Evolutionary conservation across 2,888 invertebrate species (phyloP).

Genomic region (Caenorhabditis sp.): DNA sequence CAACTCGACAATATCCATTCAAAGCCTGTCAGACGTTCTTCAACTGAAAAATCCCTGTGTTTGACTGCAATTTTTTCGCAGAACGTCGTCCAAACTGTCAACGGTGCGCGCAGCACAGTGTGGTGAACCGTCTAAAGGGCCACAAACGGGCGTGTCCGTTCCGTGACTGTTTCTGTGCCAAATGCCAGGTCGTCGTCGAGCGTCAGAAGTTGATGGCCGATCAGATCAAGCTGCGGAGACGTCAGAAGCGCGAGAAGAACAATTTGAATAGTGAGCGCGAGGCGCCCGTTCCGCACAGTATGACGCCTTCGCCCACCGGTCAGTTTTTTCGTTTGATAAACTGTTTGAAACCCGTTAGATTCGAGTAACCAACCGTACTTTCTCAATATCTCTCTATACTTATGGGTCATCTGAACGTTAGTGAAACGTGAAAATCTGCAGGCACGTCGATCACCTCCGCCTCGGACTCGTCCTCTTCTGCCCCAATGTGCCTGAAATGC

Average conservation of each 20-base stretch:
- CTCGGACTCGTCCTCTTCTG: neutral
- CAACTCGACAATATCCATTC: too few species aligned
- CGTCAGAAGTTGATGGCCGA: conserved; percentile 74
- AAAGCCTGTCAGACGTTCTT: too few species aligned
- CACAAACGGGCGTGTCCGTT: conserved; percentile 72
- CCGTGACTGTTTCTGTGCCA: conserved; percentile 69
- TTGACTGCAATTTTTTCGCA: too few species aligned
- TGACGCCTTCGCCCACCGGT: conserved; percentile 50
- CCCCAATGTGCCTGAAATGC: conserved; percentile 61
- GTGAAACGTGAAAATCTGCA: too few species aligned
- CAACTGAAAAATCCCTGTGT: too few species aligned
- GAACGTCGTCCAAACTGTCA: conserved; percentile 75
- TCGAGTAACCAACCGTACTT: neutral
- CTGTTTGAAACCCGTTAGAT: neutral
- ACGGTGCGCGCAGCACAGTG: conserved; percentile 72
- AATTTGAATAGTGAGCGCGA: conserved; percentile 56
- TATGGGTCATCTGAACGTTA: too few species aligned
- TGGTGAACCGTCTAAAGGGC: conserved; percentile 69
- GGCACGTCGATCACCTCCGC: conserved; percentile 18
- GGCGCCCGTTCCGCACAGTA: conserved; percentile 37
- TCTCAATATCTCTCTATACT: too few species aligned
- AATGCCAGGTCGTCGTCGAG: conserved; percentile 71
- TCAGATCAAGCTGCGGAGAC: conserved; percentile 71
- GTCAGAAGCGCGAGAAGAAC: conserved; percentile 71
- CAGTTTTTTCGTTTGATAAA: too few species aligned